A percentile compares a stretch with the other conserved stretches of the same genome.
These are phyloP conservation scores for Arrhopalites spinosus DNA, from an alignment of 2,888 invertebrate species.

Conservation along the genomic window DNA sequence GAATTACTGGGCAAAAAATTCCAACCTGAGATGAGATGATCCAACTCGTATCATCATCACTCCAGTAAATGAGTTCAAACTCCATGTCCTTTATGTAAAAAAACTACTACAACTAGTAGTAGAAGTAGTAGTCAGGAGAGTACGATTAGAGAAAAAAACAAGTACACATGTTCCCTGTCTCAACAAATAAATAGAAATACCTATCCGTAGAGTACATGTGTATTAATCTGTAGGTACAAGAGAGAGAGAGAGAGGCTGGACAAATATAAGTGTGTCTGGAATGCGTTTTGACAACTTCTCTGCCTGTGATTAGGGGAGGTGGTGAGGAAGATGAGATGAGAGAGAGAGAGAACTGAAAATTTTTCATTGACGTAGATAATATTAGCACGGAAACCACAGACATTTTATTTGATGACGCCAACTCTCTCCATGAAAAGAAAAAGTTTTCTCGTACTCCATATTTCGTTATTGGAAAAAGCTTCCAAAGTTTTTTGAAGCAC, in stretches of 20 bases:
- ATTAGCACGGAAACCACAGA: slow-evolving; percentile 13
- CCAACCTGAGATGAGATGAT: not conserved
- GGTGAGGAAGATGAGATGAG: not conserved
- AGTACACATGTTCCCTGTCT: not conserved
- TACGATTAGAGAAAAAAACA: not conserved
- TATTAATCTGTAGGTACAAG: too few species aligned
- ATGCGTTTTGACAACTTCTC: slow-evolving; percentile 1
- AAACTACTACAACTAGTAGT: too few species aligned
- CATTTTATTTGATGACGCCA: slow-evolving; percentile 28
- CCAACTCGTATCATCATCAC: not conserved
- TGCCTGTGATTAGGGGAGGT: not conserved
- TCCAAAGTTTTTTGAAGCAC: not conserved
- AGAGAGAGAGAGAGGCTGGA: too few species aligned
- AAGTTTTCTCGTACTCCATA: not conserved
- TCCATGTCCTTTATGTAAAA: too few species aligned
- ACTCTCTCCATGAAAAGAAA: not conserved
- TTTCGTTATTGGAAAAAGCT: not conserved
- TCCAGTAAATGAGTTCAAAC: too few species aligned
- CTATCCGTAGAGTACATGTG: too few species aligned
- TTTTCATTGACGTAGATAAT: slow-evolving; percentile 24
- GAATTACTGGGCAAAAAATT: not conserved
- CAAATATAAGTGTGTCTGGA: slow-evolving; percentile 15
- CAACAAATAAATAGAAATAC: not conserved
- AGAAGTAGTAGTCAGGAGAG: not conserved
- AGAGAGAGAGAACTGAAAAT: not conserved